Conservation (phyloP, 2,888 invertebrate genomes). For the Elgonia sp. region DNA sequence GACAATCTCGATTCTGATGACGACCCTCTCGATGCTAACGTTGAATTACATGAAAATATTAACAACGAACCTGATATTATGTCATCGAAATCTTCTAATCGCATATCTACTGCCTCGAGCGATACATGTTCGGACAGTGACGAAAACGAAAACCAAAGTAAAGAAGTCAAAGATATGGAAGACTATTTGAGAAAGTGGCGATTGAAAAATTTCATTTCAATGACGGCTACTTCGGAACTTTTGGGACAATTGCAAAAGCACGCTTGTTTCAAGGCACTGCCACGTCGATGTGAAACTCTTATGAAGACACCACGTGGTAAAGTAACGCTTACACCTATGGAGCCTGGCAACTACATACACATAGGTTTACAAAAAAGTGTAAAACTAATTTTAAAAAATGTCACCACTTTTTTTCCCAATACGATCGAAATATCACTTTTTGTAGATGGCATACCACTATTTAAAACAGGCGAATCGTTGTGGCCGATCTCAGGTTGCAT, state of each 20-base stretch:
- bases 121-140: no score
- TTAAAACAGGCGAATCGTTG: constrained; percentile 72
- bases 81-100: no score
- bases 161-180: constrained; percentile 7
- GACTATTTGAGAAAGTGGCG: constrained; percentile 45
- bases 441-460: constrained; percentile 72
- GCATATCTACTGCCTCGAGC: no score
- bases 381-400: background rate
- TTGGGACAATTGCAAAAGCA: constrained; percentile 35
- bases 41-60: no score
- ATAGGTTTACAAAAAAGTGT: constrained; percentile 51
- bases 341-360: constrained; percentile 53
- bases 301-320: constrained; percentile 50
- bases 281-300: constrained; percentile 27
- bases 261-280: constrained; percentile 19
- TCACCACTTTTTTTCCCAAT: background rate
- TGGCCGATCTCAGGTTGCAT: constrained; percentile 77
- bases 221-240: constrained; percentile 29
- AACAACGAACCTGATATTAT: no score
- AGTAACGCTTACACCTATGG: constrained; percentile 28
- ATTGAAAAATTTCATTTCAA: constrained; percentile 28
- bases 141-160: no score
- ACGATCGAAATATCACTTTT: constrained; percentile 51
- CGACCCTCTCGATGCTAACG: no score
- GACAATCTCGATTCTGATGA: background rate